Evolutionary conservation across 2,797 vertebrate species (phyloP), one percentile per base, ranked within the genome.

Genomic region (Sebastes steindachneri): DNA sequence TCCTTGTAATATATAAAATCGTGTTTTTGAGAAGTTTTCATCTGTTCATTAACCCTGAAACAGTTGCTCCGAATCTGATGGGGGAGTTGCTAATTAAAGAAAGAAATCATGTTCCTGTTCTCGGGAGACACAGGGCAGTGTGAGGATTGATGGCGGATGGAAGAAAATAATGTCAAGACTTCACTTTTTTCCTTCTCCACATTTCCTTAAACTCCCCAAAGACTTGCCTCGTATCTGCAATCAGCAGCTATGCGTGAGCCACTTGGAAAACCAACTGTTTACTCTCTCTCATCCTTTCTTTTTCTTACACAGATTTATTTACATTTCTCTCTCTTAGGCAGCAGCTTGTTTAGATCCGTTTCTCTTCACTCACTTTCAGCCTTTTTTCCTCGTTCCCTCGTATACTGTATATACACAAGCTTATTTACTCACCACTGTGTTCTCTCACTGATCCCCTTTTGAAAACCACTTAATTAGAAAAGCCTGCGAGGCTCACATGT

Each of bases 391-490:
- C 23, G 6, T 28, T 65, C 60, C 59, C 62, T 4, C 58, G 1
- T 37, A 72, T 41, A 41, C 62, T 64, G 62, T 64, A 72, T 51
- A 85, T 58, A 86, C 72, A 79, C 69, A 80, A 78, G 82, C 72
- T 85, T 89, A 91, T 90, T 91, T 87, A 85, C 89, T 86, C 75
- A 85, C 64, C 73, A 79, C 85, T 45, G 29, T 82, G 90, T 86
- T 86, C 68, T 48, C 14, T 81, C 75, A 81, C 80, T 90, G 88
- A 92, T 88, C 85, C 73, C 82, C 69, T 90, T 91, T 89, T 85
- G 79, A 91, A 89, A 92, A 89, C 65, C 82, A 80, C 85, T 93
- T 93, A 88, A 95, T 93, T 92, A 90, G 66, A 91, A 91, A 92
- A 84, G 83, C 80, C 91, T 87, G 80, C 35, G 6, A 91, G 69